Base-by-base conservation (phyloP, 1,140 invertebrate genomes). In the Oedothorax gibbosus region DNA sequence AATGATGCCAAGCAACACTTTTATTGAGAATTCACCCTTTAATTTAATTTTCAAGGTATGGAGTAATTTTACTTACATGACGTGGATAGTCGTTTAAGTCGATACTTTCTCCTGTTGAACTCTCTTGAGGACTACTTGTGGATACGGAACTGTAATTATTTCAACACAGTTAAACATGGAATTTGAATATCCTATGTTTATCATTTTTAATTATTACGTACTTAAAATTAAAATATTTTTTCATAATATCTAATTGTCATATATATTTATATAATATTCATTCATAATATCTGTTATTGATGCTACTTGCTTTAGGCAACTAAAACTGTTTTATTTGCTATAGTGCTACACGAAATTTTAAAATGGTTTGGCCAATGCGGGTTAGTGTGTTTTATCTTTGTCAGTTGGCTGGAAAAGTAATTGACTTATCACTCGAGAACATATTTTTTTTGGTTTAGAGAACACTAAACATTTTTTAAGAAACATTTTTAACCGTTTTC, bases 51-150 rank as follows among this genome's bases (percentile, higher is more conserved):
- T 50, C 35, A 11, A 72, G 49, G 12, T 10, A 50, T 50, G 3
- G 0, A 14, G 7, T 50, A 50, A 35, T 0, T 14, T 72, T 51
- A 35, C 77, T 79, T 71, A 81, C 78, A 15, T 60, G n/a, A 5
- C 64, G 18, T 14, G 15, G 11, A 14, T 62, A 20, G 14, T 71
- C 65, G 54, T 71, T 75, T 20, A 51, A 65, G 14, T 76, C 71
- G 18, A 71, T 76, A 18, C 81, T 76, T 35, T 72, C 54, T 12
- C 81, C 81, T 20, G 75, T 76, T 1, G 80, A 62, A 35, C 80
- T 82, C 9, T 82, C 69, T 6, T 54, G n/a, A 14, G 57, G 57
- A 11, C 80, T 82, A 20, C 54, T 56, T 5, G 71, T 65, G n/a
- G 78, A 81, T 5, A 10, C 20, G n/a, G 78, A 81, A 20, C 78